Base-by-base conservation (phyloP, 2,888 invertebrate genomes). In the Ormyrus pomaceus region DNA sequence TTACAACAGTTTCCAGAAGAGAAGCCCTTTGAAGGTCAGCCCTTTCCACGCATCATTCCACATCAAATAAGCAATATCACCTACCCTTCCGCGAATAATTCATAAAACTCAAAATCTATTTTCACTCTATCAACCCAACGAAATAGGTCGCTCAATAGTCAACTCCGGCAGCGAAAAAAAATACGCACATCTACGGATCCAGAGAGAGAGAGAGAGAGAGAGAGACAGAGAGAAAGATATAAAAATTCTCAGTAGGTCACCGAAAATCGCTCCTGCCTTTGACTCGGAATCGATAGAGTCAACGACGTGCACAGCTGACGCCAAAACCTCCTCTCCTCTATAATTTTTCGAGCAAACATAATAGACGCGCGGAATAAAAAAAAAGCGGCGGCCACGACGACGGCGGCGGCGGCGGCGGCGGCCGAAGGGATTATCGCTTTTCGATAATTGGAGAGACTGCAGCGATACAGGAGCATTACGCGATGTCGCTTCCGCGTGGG, bases 361-460 rank as follows among this genome's bases (percentile, higher is more conserved):
- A 34, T 48, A 64, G 53, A 11, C 34, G 58, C 10, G 11, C 10
- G 13, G n/a, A n/a, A 58, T 9, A 58, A n/a, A 58, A 58, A 58
- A n/a, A 58, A n/a, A 2, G 6, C 34, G 34, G 19, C 6, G 9
- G 56, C 11, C 3, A 5, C 56, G 56, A 6, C 5, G 10, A 56
- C 6, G 9, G 0, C 9, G 10, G 58, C n/a, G 10, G 58, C 58
- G n/a, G 0, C 6, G n/a, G 13, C 6, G 10, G 69, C 19, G 19
- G 11, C 4, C 11, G 51, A 56, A 9, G 34, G 34, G 69, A 79
- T 75, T 79, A 79, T 75, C 65, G 79, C 70, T 79, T 79, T 79
- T 71, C 75, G 75, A 79, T 79, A 65, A 79, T 79, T 79, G 72
- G 64, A 66, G 55, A 51, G 34, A 34, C 45, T 48, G 61, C 51